These are phyloP conservation scores for Cylloceria caligata DNA, from an alignment of 2,888 invertebrate species.

Conservation along the genomic window DNA sequence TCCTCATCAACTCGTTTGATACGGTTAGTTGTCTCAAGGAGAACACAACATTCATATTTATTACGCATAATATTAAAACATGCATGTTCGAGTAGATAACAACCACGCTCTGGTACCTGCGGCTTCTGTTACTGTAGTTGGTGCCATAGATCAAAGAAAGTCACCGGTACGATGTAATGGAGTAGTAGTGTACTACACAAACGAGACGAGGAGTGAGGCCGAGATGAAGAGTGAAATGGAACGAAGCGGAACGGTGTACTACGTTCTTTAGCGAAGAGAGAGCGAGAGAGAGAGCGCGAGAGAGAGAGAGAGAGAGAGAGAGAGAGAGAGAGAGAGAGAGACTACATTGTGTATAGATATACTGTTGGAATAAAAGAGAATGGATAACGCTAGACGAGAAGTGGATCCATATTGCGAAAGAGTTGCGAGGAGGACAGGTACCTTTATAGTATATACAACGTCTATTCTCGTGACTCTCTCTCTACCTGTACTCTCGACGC, in stretches of 20 bases:
- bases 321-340: conserved; percentile 33
- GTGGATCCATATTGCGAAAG: conserved; percentile 63
- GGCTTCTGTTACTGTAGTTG: conserved; percentile 51
- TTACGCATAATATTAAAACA: conserved; percentile 37
- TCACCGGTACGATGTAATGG: conserved; percentile 54
- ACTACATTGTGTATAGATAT: conserved; percentile 28
- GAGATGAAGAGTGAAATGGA: conserved; percentile 67
- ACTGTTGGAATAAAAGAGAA: conserved; percentile 52
- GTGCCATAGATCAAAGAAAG: conserved; percentile 58
- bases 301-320: conserved; percentile 30
- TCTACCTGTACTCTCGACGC: conserved; percentile 1
- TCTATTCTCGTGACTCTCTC: conserved; percentile 39
- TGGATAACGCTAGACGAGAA: conserved; percentile 52
- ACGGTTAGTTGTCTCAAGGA: conserved; percentile 14
- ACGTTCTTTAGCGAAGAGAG: conserved; percentile 26
- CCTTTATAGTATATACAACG: conserved; percentile 34
- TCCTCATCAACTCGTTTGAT: conserved; percentile 20
- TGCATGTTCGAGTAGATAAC: conserved; percentile 47
- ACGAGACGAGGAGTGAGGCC: conserved; percentile 47
- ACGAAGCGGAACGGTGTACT: conserved; percentile 60
- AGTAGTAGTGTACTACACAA: conserved; percentile 3
- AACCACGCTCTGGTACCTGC: conserved; percentile 43
- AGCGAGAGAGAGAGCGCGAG: conserved; percentile 34
- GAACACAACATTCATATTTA: conserved; percentile 12
- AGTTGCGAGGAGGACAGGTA: conserved; percentile 59